phyloP scores from a whole-genome alignment of 2,797 vertebrate species.

The Benthosema pterotum region DNA sequence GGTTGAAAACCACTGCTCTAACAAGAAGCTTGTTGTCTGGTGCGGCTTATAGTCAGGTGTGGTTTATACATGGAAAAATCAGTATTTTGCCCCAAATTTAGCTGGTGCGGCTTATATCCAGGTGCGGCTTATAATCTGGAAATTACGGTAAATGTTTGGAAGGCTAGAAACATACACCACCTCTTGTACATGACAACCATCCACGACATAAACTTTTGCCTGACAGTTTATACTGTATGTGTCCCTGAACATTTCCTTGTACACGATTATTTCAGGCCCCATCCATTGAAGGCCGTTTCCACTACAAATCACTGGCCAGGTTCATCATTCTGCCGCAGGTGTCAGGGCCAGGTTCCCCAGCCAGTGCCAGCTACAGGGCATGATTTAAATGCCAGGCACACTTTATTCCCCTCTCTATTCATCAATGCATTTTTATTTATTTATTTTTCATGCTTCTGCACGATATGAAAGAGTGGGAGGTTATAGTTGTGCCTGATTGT shows the following conservation, averaged over 20 bases:
- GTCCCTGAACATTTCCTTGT: slow-evolving; percentile 35
- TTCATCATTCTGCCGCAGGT: slow-evolving; percentile 49
- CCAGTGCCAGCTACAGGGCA: slow-evolving; percentile 20
- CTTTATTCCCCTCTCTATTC: too few relatives aligned
- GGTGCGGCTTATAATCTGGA: too few relatives aligned
- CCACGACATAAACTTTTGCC: slow-evolving; percentile 34
- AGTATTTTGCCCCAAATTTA: too few relatives aligned
- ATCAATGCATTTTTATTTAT: slow-evolving; percentile 14
- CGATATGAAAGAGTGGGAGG: too few relatives aligned
- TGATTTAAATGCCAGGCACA: slow-evolving; percentile 53
- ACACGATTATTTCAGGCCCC: slow-evolving; percentile 32
- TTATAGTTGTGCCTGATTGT: too few relatives aligned
- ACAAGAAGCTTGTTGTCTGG: too few relatives aligned
- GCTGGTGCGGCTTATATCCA: too few relatives aligned
- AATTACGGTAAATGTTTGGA: too few relatives aligned
- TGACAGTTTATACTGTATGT: slow-evolving; percentile 28
- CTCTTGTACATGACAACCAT: slow-evolving; percentile 29
- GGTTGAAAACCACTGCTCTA: too few relatives aligned
- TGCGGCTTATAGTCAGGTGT: too few relatives aligned
- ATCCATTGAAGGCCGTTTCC: slow-evolving; percentile 43
- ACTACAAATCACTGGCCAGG: slow-evolving; percentile 37
- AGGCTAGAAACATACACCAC: slow-evolving; percentile 7
- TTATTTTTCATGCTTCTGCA: not conserved
- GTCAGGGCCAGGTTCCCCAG: slow-evolving; percentile 27
- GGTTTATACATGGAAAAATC: too few relatives aligned